Conservation (phyloP, 2,888 invertebrate genomes). For the Palloptera scutellata region DNA sequence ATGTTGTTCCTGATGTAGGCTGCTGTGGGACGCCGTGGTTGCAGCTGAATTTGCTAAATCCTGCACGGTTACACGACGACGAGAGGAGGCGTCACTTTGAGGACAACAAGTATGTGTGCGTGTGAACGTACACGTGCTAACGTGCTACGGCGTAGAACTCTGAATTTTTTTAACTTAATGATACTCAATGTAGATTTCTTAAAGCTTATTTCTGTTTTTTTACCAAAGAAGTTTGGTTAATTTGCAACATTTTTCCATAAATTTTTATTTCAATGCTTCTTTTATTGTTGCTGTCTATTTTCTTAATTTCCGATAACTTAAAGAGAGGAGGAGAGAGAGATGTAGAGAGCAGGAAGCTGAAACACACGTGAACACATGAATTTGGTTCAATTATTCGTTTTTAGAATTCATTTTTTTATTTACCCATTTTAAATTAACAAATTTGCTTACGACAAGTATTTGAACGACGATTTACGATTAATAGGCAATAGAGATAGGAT, state of each 20-base stretch:
- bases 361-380: not conserved
- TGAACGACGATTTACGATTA: not conserved
- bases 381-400: not conserved
- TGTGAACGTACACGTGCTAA: slow-evolving; percentile 9
- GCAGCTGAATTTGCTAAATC: not conserved
- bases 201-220: not conserved
- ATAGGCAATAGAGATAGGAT: not conserved
- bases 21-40: slow-evolving; percentile 28
- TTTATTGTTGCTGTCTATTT: not conserved
- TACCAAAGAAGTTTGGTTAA: not conserved
- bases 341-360: not conserved
- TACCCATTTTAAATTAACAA: not conserved
- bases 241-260: not conserved
- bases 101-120: slow-evolving; percentile 19
- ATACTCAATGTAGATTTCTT: not conserved
- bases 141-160: no score
- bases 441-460: not conserved
- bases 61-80: slow-evolving; percentile 11
- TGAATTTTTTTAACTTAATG: slow-evolving; percentile 22
- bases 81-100: slow-evolving; percentile 5
- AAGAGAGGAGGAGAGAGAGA: not conserved
- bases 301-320: not conserved
- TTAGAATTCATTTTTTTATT: not conserved
- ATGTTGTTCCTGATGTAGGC: slow-evolving; percentile 46
- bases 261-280: not conserved